These are phyloP conservation scores for Anorthoa munda DNA, from an alignment of 2,888 invertebrate genomes.

Conservation along the genomic window DNA sequence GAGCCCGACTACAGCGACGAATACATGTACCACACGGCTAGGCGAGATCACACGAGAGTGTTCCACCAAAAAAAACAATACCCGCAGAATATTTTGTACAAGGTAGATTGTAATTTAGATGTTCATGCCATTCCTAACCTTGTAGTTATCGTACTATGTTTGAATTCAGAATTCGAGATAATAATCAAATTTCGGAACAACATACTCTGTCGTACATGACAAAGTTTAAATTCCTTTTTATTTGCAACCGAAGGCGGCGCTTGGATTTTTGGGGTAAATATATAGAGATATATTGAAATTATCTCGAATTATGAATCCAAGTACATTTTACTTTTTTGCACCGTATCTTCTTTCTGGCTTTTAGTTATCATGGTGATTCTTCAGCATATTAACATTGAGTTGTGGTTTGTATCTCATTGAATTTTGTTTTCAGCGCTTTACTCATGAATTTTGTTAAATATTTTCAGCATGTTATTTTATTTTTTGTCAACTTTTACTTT, in stretches of 20 bases:
- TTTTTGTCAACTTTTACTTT: slow-evolving; percentile 25
- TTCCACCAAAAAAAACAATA: slow-evolving; percentile 90
- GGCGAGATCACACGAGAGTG: slow-evolving; percentile 86
- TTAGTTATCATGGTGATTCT: slow-evolving; percentile 22
- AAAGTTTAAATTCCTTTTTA: no score
- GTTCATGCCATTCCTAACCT: slow-evolving; percentile 59
- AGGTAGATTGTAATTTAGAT: slow-evolving; percentile 80
- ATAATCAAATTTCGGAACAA: no score
- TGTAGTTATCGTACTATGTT: slow-evolving; percentile 25
- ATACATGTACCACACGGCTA: slow-evolving; percentile 90
- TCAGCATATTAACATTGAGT: slow-evolving; percentile 10
- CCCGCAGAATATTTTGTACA: slow-evolving; percentile 89
- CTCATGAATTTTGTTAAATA: neutral
- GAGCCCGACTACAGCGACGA: slow-evolving; percentile 88
- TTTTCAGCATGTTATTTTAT: slow-evolving; percentile 25
- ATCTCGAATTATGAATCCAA: no score
- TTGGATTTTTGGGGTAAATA: no score
- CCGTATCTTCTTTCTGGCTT: slow-evolving; percentile 37
- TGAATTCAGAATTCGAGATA: no score
- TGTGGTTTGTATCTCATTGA: slow-evolving; percentile 14
- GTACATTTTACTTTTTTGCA: slow-evolving; percentile 50
- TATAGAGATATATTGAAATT: no score
- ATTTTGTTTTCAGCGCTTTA: slow-evolving; percentile 39
- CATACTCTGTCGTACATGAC: no score
- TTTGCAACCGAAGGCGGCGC: no score